Percentiles rank a stretch among this genome's conserved stretches.
Evolutionary conservation across 2,113 vertebrate species (phyloP).

Genomic region (Morone chrysops): DNA sequence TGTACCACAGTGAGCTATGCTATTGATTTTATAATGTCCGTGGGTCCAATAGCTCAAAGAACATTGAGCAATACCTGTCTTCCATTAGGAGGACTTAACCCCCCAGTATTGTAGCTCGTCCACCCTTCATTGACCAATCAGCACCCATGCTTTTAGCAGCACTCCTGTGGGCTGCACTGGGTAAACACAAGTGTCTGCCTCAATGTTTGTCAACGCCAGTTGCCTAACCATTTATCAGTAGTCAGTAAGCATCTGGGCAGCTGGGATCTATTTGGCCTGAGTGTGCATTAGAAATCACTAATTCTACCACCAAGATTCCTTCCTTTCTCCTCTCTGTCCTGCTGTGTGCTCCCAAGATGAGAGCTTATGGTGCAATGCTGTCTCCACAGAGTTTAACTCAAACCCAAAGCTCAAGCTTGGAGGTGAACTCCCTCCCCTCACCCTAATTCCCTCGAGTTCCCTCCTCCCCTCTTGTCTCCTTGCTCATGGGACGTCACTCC

Average conservation of each 20-base stretch:
- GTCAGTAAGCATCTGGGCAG: slow-evolving; percentile 79
- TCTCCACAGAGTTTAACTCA: slow-evolving; percentile 34
- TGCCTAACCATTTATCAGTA: slow-evolving; percentile 86
- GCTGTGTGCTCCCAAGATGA: slow-evolving; percentile 17
- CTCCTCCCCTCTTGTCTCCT: slow-evolving; percentile 44
- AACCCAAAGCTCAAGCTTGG: slow-evolving; percentile 27
- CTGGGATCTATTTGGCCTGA: slow-evolving; percentile 74
- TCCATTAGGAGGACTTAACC: slow-evolving; percentile 76
- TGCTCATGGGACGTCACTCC: slow-evolving; percentile 57
- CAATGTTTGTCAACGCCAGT: slow-evolving; percentile 85
- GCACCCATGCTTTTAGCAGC: slow-evolving; percentile 83
- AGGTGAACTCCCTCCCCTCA: slow-evolving; percentile 14
- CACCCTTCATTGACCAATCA: slow-evolving; percentile 83
- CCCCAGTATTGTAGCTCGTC: slow-evolving; percentile 65
- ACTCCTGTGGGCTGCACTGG: slow-evolving; percentile 75
- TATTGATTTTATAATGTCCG: slow-evolving; percentile 69
- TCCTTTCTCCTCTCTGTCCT: slow-evolving; percentile 7
- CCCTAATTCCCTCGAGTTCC: slow-evolving; percentile 14
- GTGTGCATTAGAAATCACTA: slow-evolving; percentile 55
- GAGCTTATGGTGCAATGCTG: slow-evolving; percentile 47
- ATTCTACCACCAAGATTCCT: slow-evolving; percentile 10
- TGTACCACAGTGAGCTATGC: slow-evolving; percentile 24
- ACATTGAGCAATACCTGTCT: slow-evolving; percentile 80
- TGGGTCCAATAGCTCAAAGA: slow-evolving; percentile 65
- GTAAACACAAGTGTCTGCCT: slow-evolving; percentile 84